phyloP scores from a whole-genome alignment of 30 jellyfish, hydroid and myxozoan genomes.

The Chrysaora quinquecirrha region DNA sequence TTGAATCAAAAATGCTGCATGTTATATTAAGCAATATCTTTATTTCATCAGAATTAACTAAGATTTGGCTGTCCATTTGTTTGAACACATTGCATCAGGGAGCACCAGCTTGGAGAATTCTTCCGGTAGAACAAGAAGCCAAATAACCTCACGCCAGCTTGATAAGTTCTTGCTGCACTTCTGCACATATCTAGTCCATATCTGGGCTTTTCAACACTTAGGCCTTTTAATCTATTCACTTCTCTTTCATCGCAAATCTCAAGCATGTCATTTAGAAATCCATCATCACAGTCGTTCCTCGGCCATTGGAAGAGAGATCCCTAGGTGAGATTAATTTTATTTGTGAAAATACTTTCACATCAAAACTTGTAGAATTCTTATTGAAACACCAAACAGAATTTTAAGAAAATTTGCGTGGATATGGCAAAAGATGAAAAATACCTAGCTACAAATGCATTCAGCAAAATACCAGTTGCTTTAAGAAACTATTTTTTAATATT shows the following conservation, averaged over 20 bases:
- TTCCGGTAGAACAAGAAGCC: constrained; percentile 47
- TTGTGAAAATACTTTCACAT: neutral
- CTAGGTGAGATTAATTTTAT: neutral
- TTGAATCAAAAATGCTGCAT: no score
- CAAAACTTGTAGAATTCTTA: no score
- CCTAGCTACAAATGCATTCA: neutral
- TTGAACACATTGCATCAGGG: constrained; percentile 15
- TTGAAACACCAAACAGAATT: no score
- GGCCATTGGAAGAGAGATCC: constrained; percentile 45
- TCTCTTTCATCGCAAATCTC: constrained; percentile 31
- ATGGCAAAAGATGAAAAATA: no score
- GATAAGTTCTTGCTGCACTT: constrained; percentile 28
- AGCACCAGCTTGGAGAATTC: constrained; percentile 43
- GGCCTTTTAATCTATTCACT: neutral
- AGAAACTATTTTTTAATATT: neutral
- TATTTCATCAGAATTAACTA: constrained; percentile 5
- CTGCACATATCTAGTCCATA: constrained; percentile 25
- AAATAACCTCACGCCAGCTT: constrained; percentile 38
- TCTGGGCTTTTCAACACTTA: neutral
- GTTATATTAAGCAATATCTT: no score
- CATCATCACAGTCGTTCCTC: constrained; percentile 35
- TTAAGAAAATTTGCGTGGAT: neutral
- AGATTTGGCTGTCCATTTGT: constrained; percentile 42
- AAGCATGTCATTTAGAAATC: constrained; percentile 32
- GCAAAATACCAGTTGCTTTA: neutral